A percentile compares a stretch with the other conserved stretches of the same genome.
These are phyloP conservation scores for Cryptops parisi DNA, from an alignment of 2,888 invertebrate species.

Conservation along the genomic window DNA sequence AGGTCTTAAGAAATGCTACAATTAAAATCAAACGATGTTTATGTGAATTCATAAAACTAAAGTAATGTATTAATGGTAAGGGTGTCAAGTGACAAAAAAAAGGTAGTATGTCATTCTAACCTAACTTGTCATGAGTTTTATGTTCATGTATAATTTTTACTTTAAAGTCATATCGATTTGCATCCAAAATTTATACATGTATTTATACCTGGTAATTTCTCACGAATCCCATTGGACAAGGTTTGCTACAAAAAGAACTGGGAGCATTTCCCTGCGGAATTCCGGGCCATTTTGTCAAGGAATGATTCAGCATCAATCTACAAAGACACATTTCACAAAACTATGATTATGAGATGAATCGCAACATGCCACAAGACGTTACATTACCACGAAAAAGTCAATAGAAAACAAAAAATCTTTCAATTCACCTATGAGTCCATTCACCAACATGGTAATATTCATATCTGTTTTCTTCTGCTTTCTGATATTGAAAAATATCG, in stretches of 20 bases:
- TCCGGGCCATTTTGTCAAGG: conserved; percentile 3
- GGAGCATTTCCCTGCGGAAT: no score
- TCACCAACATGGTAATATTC: conserved; percentile 44
- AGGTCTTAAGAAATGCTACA: no score
- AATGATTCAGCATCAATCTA: not conserved
- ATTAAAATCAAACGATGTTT: no score
- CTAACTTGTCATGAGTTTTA: not conserved
- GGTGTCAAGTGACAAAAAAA: not conserved
- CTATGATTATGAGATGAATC: not conserved
- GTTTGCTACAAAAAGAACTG: conserved; percentile 45
- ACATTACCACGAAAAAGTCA: not conserved
- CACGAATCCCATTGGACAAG: conserved; percentile 45
- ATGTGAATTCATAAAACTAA: no score
- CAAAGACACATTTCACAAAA: not conserved
- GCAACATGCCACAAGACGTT: not conserved
- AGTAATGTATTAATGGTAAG: not conserved
- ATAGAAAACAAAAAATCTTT: not conserved
- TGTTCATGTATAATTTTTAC: no score
- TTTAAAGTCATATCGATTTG: no score
- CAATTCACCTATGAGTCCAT: conserved; percentile 29
- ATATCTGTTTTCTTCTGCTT: conserved; percentile 34
- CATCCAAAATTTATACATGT: no score
- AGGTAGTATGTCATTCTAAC: not conserved
- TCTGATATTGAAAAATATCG: conserved; percentile 52
- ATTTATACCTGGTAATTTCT: conserved; percentile 40